Base-by-base conservation (phyloP, 1,140 invertebrate genomes). In the Callitettix versicolor region DNA sequence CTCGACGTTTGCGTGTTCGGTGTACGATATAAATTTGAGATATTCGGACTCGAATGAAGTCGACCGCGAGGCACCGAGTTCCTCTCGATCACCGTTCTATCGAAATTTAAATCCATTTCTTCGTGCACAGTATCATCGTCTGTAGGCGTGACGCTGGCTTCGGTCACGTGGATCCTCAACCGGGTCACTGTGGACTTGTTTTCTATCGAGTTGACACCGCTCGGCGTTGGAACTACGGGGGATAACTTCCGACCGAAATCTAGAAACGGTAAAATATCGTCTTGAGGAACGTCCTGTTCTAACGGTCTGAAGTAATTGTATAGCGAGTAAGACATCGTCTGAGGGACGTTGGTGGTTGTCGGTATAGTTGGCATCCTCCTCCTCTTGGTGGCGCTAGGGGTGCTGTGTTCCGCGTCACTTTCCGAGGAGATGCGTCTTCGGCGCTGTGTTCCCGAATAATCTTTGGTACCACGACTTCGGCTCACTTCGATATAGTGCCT, bases 171-270 rank as follows among this genome's bases (percentile, higher is more conserved):
- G 26, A 30, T n/a, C 22, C 11, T 17, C 15, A 14, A n/a, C 18
- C 46, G 51, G 20, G 36, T 34, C 1, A 55, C 49, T 3, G 52
- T 58, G 11, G 59, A 61, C 7, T 55, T 60, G 7, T 46, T 56
- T 36, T 62, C 62, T 12, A 59, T 56, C 14, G 59, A 63, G 48
- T 61, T 59, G 20, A 54, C 47, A 1, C 55, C 58, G 41, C 55
- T 58, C 2, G 60, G 60, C 1, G 61, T 57, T 14, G 52, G 55
- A 7, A 48, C 44, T 1, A 43, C 50, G 3, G 49, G 51, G 12
- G 61, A 58, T 14, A 63, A 33, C 26, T 63, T 63, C 11, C 55
- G 30, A 7, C 62, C 62, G 22, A 63, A 63, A 33, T 63, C 60
- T n/a, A 63, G 34, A 49, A 63, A 63, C 2, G 60, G 62, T n/a